Evolutionary conservation across 2,113 vertebrate genomes (phyloP), one percentile per base, ranked within the genome.

Genomic region (Myrmophylax atrothorax): DNA sequence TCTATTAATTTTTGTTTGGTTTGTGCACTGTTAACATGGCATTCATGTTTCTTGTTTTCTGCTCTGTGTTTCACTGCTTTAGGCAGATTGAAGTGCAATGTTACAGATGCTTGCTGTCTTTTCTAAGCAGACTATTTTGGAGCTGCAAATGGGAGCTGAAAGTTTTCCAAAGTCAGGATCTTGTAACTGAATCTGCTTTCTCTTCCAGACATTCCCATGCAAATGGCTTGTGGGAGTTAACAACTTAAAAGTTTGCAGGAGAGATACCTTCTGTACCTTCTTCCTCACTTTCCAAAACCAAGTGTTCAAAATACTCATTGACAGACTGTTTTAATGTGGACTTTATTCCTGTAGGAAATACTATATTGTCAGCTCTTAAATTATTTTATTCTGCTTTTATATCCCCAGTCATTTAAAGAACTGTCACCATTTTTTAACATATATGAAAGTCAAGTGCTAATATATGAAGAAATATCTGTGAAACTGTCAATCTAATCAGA

Each of bases 131-230:
- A 53, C 75, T 94, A 84, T 94, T 96, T 95, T 87, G 58, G 87
- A 94, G 66, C 93, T 93, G 86, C 53, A 81, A 62, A 93, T 87
- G 62, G 44, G 49, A 94, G 53, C 89, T 93, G 87, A 83, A 93
- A 89, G 37, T 93, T 95, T 89, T 95, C 89, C 74, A 67, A 20
- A 91, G 81, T 66, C 81, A 85, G 70, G 78, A 85, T 96, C 70
- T 91, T 94, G 44, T 24, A 87, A 87, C 70, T 62, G 72, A 91
- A 63, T 85, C 66, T 87, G 53, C 58, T 72, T 84, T 89, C 90
- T 76, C 89, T 89, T 93, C 67, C 89, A 94, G 90, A 83, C 40
- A 38, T 96, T 84, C 46, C 82, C 84, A 29, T 90, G 84, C 84
- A 89, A 89, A 91, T 68, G 74, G 52, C 29, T 76, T 91, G 94